Base-by-base conservation (phyloP, 2,888 invertebrate genomes). In the Hemithea aestivaria region DNA sequence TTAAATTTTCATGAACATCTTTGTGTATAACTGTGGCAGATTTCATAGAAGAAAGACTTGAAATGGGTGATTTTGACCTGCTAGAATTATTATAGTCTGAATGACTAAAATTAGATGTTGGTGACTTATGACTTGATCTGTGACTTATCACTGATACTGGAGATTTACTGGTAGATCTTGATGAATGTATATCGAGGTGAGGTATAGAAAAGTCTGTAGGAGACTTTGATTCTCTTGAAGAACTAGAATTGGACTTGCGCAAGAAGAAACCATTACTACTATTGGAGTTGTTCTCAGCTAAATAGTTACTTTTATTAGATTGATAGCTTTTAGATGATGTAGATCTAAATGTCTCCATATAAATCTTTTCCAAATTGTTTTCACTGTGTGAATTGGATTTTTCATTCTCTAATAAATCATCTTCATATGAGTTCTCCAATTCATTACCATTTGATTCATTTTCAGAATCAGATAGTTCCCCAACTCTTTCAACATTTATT, bases 331-430 rank as follows among this genome's bases (percentile, higher is more conserved):
- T 58, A 1, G 75, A 68, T 23, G 81, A 73, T 29, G 50, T 48
- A 24, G 68, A 66, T 45, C 65, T 73, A 51, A 87, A 85, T 36
- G 76, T 70, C 44, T 83, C 77, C 49, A 67, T 62, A 35, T 85
- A 84, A 11, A 83, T 63, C 55, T 74, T 77, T 58, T 85, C 83
- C 51, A 85, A 68, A 55, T 75, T 66, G 51, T 83, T 82, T 7
- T 76, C 73, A 30, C 63, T 58, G 38, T 73, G 73, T 56, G 56
- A 58, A 20, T 68, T 63, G 43, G 57, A 61, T 22, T 35, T 57
- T 8, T 64, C 58, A 32, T 56, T 51, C 10, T 53, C 34, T 32
- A 61, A 64, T 41, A n/a, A n/a, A n/a, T 62, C 58, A 40, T 52
- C 46, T 11, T 66, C 53, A 42, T 62, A 51, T 38, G 55, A 57